phyloP scores from a whole-genome alignment of 2,888 invertebrate genomes.

The Phyto melanocephala region DNA sequence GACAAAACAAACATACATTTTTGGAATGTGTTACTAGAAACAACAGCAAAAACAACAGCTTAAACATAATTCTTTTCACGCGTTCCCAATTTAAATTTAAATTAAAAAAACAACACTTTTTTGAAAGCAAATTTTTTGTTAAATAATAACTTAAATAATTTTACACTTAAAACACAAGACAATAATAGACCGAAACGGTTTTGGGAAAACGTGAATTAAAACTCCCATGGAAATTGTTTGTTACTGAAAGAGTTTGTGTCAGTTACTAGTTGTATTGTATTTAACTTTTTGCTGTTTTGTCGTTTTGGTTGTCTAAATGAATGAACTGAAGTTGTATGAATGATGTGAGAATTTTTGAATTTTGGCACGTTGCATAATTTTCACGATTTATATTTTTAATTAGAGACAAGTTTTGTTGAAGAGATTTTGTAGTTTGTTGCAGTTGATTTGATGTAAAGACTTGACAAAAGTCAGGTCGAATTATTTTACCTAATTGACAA shows the following conservation, averaged over 20 bases:
- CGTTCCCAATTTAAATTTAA: constrained; percentile 55
- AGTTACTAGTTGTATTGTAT: neutral
- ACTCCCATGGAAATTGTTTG: constrained; percentile 48
- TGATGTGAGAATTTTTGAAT: constrained; percentile 39
- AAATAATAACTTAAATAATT: constrained; percentile 24
- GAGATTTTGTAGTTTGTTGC: neutral
- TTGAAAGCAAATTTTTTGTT: constrained; percentile 11
- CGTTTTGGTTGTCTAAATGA: constrained; percentile 1
- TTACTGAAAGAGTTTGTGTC: constrained; percentile 9
- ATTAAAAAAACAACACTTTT: no score
- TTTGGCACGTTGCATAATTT: constrained; percentile 56
- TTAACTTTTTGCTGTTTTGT: neutral
- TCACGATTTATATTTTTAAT: constrained; percentile 37
- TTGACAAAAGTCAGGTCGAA: constrained; percentile 1
- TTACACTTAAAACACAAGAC: neutral
- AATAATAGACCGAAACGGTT: neutral
- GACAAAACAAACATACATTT: no score
- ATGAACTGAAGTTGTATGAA: constrained; percentile 24
- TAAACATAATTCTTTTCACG: constrained; percentile 49
- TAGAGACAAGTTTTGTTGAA: constrained; percentile 3
- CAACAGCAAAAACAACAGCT: neutral
- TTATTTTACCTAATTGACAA: constrained; percentile 3
- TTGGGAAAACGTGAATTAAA: constrained; percentile 8
- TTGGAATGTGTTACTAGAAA: neutral
- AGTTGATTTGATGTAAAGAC: neutral